Evolutionary conservation across 2,888 invertebrate genomes (phyloP), one percentile per base, ranked within the genome.

Genomic region (Helicoverpa assulta): DNA sequence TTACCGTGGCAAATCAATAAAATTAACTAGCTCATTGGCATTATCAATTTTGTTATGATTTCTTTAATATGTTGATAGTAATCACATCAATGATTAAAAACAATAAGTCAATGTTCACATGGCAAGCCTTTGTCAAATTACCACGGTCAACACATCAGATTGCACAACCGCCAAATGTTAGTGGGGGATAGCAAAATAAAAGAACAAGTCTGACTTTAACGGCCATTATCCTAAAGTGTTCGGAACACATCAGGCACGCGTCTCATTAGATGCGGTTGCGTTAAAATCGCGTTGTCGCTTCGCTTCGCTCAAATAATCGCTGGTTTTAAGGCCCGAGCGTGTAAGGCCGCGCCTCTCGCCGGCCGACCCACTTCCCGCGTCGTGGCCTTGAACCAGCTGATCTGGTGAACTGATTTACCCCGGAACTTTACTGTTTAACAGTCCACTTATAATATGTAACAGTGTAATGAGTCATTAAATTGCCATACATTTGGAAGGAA

Each of bases 341-440:
- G 67, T 72, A 81, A 82, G 83, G 83, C 73, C 76, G 50, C 56
- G 33, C 76, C 81, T 33, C 60, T 72, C 75, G 73, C 71, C 73
- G 64, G 63, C 50, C 73, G 79, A 72, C 80, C 80, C 74, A 84
- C 74, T 85, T 85, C 70, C 56, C 70, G 72, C 68, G 72, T 61
- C 61, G 51, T 21, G 68, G 76, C 88, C 89, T 90, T 89, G 88
- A 86, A 85, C 83, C 73, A 79, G 73, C 83, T 69, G 69, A 76
- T 76, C 78, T 67, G 62, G 61, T 59, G 70, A 57, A 55, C 62
- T 55, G 51, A 73, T 54, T 64, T 73, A 81, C 71, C 77, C 82
- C 78, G 74, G 82, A 83, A 83, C 78, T 58, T 54, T 33, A 66
- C 33, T 40, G 40, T 12, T 40, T 40, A 14, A 40, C 14, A 40